Evolutionary conservation across 2,797 vertebrate genomes (phyloP).

Genomic region (Sebastes hubbsi): DNA sequence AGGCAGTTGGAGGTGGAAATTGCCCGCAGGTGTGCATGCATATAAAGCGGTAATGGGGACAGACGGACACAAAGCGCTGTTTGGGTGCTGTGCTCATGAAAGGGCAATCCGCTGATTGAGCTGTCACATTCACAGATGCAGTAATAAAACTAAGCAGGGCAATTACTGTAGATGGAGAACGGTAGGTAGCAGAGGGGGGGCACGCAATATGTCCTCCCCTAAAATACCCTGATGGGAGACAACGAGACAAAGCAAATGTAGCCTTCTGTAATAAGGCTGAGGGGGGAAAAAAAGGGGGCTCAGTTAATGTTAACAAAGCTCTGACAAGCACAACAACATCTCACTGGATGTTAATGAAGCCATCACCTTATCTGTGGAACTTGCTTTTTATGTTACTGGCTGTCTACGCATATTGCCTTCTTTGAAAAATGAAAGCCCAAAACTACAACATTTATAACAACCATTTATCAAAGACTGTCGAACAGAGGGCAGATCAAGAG

Average conservation of each 20-base stretch:
- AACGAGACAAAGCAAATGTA: slow-evolving; percentile 69
- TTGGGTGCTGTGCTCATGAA: slow-evolving; percentile 72
- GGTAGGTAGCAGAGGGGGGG: slow-evolving; percentile 34
- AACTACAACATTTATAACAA: slow-evolving; percentile 12
- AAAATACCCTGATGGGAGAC: slow-evolving; percentile 63
- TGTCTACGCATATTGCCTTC: not conserved
- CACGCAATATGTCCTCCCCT: slow-evolving; percentile 57
- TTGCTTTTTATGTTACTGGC: not conserved
- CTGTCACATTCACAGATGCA: slow-evolving; percentile 76
- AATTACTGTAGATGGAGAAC: slow-evolving; percentile 77
- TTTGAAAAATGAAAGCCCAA: slow-evolving; percentile 4
- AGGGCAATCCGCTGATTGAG: slow-evolving; percentile 76
- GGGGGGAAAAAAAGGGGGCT: not conserved
- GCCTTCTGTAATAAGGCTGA: slow-evolving; percentile 50
- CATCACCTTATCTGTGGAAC: slow-evolving; percentile 24
- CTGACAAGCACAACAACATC: slow-evolving; percentile 32
- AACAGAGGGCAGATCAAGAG: slow-evolving; percentile 11
- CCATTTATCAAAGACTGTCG: not conserved
- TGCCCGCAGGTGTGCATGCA: slow-evolving; percentile 73
- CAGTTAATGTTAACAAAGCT: slow-evolving; percentile 36
- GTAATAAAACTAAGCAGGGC: slow-evolving; percentile 80
- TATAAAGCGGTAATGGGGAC: slow-evolving; percentile 71
- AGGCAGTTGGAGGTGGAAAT: slow-evolving; percentile 74
- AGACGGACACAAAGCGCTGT: slow-evolving; percentile 75
- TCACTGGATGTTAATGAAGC: slow-evolving; percentile 43